A percentile compares a stretch with the other conserved stretches of the same genome.
These are phyloP conservation scores for Pterophyllum scalare DNA, from an alignment of 2,113 vertebrate species.

Conservation along the genomic window DNA sequence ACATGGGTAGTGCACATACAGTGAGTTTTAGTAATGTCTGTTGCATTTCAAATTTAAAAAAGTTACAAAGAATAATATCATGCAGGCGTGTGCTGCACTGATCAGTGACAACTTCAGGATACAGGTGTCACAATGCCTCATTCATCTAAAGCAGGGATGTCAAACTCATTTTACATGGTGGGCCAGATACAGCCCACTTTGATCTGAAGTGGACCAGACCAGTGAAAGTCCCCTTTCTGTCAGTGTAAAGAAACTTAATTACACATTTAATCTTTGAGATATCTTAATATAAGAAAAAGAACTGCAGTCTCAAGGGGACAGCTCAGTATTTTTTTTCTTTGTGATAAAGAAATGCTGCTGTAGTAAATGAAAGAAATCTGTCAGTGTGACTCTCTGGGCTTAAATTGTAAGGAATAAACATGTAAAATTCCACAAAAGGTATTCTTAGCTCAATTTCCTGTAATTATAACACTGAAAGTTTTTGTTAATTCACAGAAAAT, in stretches of 20 bases:
- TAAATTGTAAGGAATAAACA: neutral
- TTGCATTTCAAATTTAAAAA: neutral
- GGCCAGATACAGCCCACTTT: neutral
- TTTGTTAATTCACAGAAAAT: too few species aligned
- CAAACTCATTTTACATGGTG: neutral
- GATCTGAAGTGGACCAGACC: neutral
- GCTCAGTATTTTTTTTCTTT: neutral
- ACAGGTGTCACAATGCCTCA: neutral
- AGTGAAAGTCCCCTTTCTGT: neutral
- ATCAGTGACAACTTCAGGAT: neutral
- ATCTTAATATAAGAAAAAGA: neutral
- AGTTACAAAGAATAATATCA: neutral
- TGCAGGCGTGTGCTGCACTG: neutral
- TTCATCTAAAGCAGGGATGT: neutral
- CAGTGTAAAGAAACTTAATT: neutral
- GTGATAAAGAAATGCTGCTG: neutral
- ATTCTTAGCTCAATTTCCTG: too few species aligned
- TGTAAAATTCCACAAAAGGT: neutral
- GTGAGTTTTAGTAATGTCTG: neutral
- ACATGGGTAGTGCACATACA: neutral
- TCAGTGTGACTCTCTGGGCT: neutral
- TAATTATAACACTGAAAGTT: too few species aligned
- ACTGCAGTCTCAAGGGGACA: neutral
- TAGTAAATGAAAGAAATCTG: neutral
- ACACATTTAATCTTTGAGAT: neutral